These are phyloP conservation scores for Nephrocerus scutellatus DNA, from an alignment of 2,888 invertebrate genomes.

Conservation along the genomic window DNA sequence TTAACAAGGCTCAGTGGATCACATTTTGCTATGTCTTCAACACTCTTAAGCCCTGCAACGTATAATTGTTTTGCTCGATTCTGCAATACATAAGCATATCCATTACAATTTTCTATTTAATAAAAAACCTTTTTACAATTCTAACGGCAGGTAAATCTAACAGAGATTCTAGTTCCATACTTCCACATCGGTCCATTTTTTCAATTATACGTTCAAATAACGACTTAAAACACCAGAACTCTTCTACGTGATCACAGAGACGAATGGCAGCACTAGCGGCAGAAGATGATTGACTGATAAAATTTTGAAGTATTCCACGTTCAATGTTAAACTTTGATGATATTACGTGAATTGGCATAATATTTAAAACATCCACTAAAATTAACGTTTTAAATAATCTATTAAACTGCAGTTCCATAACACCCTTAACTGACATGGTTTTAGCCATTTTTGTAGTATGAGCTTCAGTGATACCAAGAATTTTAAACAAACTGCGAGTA, in stretches of 20 bases:
- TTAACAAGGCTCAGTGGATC: constrained; percentile 56
- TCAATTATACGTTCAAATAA: constrained; percentile 67
- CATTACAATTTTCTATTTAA: constrained; percentile 1
- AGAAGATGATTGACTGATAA: constrained; percentile 63
- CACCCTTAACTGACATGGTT: constrained; percentile 57
- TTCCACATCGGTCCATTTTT: constrained; percentile 73
- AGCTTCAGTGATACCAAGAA: constrained; percentile 72
- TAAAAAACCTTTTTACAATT: constrained; percentile 54
- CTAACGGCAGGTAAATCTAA: constrained; percentile 86
- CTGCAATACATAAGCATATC: constrained; percentile 50
- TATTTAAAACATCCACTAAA: constrained; percentile 70
- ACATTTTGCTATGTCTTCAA: constrained; percentile 70
- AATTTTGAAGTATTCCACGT: constrained; percentile 73
- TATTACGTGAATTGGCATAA: constrained; percentile 58
- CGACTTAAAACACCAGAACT: constrained; percentile 75
- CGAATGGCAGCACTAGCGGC: constrained; percentile 70
- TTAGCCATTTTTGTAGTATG: constrained; percentile 62
- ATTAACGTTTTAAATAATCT: constrained; percentile 83
- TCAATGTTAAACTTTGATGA: constrained; percentile 65
- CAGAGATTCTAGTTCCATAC: constrained; percentile 69
- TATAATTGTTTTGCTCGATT: constrained; percentile 73
- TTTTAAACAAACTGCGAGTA: constrained; percentile 62
- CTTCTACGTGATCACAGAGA: constrained; percentile 71
- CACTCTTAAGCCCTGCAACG: constrained; percentile 71
- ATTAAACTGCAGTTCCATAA: constrained; percentile 49